Evolutionary conservation across 2,113 vertebrate species (phyloP).

Genomic region (Oncorhynchus mykiss): DNA sequence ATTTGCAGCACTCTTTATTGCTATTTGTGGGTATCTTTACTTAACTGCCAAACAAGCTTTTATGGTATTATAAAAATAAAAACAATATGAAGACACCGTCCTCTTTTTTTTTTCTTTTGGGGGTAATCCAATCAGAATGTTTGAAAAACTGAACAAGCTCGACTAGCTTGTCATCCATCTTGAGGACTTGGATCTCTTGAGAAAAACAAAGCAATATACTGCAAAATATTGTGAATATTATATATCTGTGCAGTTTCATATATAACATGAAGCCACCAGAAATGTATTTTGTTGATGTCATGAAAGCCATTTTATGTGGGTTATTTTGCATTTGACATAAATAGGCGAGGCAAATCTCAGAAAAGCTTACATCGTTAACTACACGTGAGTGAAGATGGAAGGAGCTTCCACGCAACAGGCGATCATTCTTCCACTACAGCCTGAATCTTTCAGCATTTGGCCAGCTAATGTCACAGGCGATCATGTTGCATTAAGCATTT

Average conservation of each 20-base stretch:
- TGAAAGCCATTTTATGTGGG: background rate
- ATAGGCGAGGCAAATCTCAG: background rate
- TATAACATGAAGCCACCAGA: background rate
- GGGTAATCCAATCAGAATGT: background rate
- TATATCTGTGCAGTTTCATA: background rate
- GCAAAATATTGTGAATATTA: background rate
- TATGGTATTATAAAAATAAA: background rate
- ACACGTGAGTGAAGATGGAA: conserved; percentile 5
- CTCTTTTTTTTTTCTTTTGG: too few relatives aligned
- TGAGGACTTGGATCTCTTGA: background rate
- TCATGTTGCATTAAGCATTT: conserved; percentile 54
- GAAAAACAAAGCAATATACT: background rate
- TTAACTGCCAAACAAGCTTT: background rate
- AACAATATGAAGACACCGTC: background rate
- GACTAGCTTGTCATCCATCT: background rate
- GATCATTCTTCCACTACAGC: conserved; percentile 36
- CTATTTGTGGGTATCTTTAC: background rate
- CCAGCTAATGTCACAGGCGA: conserved; percentile 42
- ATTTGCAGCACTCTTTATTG: background rate
- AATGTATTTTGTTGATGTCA: background rate
- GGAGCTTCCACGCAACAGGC: conserved; percentile 16
- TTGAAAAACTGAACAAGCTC: background rate
- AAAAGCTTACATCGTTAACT: background rate
- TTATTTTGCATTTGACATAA: background rate
- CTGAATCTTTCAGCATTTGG: conserved; percentile 36